Conservation (phyloP, 2,888 invertebrate genomes). For the Priocnemis perturbator region DNA sequence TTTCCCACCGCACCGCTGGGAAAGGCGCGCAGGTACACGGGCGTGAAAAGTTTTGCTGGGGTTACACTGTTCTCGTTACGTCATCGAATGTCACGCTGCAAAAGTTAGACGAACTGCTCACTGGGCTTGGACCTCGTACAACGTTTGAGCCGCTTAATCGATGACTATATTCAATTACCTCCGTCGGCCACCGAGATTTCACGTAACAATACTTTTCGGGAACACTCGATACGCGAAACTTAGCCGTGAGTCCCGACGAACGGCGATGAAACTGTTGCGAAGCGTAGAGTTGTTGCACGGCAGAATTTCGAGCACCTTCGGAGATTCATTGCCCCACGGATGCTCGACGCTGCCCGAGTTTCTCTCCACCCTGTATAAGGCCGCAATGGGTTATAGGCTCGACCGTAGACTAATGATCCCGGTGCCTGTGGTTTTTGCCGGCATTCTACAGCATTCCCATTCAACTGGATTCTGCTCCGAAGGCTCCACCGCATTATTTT, state of each 20-base stretch:
- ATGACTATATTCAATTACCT: too few relatives aligned
- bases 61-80: too few relatives aligned
- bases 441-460: conserved; percentile 75
- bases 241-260: too few relatives aligned
- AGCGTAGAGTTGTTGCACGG: too few relatives aligned
- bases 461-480: conserved; percentile 67
- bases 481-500: conserved; percentile 56
- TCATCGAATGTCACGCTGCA: too few relatives aligned
- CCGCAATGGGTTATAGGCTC: conserved; percentile 66
- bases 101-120: too few relatives aligned
- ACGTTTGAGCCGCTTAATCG: too few relatives aligned
- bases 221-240: background rate
- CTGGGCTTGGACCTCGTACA: too few relatives aligned
- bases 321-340: background rate
- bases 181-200: background rate
- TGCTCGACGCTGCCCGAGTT: conserved; percentile 10
- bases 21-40: too few relatives aligned
- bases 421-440: conserved; percentile 73
- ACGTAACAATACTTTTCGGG: background rate
- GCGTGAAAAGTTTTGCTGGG: too few relatives aligned
- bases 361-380: conserved; percentile 67
- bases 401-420: conserved; percentile 74
- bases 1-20: too few relatives aligned
- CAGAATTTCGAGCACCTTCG: background rate
- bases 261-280: too few relatives aligned